Conservation (phyloP, 53 echinoderm and acorn worm genomes). For the Echinarachnius parma region DNA sequence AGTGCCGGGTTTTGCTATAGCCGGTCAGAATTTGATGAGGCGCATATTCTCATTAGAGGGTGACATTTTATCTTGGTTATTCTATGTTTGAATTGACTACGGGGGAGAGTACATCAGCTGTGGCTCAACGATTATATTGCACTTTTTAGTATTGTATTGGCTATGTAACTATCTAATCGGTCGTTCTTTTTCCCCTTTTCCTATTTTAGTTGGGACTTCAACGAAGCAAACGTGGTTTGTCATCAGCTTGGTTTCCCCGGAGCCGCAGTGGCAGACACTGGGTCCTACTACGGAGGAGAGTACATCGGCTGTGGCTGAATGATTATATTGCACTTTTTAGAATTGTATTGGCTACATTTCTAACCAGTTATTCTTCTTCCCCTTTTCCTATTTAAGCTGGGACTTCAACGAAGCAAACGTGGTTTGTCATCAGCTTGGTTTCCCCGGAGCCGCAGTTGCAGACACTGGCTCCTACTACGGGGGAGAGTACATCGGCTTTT, state of each 20-base stretch:
- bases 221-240: conserved; percentile 22
- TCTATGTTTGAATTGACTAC: too few species aligned
- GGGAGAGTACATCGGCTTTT: conserved; percentile 37
- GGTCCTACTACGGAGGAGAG: conserved; percentile 33
- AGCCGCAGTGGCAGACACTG: conserved; percentile 27
- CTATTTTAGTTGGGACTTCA: conserved; percentile 28
- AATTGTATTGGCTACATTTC: too few species aligned
- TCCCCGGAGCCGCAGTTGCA: conserved; percentile 10
- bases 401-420: conserved; percentile 27
- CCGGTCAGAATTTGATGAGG: too few species aligned
- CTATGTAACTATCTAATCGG: too few species aligned
- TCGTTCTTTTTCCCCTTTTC: not conserved
- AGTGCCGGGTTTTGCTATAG: too few species aligned
- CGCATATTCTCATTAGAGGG: too few species aligned
- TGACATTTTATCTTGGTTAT: too few species aligned
- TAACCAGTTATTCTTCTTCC: not conserved
- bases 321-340: too few species aligned
- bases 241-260: conserved; percentile 34
- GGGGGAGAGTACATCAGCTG: conserved; percentile 36
- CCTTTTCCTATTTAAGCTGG: conserved; percentile 1
- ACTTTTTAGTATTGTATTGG: too few species aligned
- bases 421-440: conserved; percentile 41
- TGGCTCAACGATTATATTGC: conserved; percentile 37
- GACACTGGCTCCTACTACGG: conserved; percentile 41
- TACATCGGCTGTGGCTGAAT: conserved; percentile 38